A percentile compares a stretch with the other conserved stretches of the same genome.
These are phyloP conservation scores for Colossoma macropomum DNA, from an alignment of 2,113 vertebrate genomes.

Conservation along the genomic window DNA sequence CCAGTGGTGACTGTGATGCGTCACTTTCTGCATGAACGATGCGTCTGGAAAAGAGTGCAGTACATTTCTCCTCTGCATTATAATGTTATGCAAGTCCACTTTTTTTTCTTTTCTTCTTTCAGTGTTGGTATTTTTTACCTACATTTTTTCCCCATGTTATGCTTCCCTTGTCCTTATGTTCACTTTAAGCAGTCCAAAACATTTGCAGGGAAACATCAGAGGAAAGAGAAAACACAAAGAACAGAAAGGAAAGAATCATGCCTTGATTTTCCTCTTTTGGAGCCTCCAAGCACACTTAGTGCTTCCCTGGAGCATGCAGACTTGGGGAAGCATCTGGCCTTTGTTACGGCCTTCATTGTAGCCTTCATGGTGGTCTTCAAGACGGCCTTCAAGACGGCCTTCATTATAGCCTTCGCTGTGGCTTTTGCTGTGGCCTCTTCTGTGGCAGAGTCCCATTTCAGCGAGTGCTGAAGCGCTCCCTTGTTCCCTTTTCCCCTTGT, in stretches of 20 bases:
- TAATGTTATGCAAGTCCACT: constrained; percentile 39
- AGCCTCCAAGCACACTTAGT: constrained; percentile 66
- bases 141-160: neutral
- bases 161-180: constrained; percentile 41
- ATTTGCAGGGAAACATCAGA: constrained; percentile 58
- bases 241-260: constrained; percentile 66
- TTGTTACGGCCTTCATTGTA: neutral
- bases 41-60: constrained; percentile 63
- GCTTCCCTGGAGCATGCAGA: constrained; percentile 51
- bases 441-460: neutral
- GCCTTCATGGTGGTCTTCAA: too few species aligned
- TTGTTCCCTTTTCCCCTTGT: neutral
- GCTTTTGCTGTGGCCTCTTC: neutral
- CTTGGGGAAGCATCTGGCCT: constrained; percentile 2
- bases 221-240: constrained; percentile 55
- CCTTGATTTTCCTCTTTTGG: constrained; percentile 60
- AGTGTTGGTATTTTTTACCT: constrained; percentile 39
- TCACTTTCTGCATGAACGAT: constrained; percentile 66
- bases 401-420: neutral
- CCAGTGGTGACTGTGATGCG: constrained; percentile 69
- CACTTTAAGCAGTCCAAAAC: constrained; percentile 49
- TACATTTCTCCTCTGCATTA: constrained; percentile 59
- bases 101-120: constrained; percentile 61
- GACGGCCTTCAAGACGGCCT: neutral
- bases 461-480: neutral